Conservation (phyloP, 2,888 invertebrate genomes). For the Protodeltote pygarga region DNA sequence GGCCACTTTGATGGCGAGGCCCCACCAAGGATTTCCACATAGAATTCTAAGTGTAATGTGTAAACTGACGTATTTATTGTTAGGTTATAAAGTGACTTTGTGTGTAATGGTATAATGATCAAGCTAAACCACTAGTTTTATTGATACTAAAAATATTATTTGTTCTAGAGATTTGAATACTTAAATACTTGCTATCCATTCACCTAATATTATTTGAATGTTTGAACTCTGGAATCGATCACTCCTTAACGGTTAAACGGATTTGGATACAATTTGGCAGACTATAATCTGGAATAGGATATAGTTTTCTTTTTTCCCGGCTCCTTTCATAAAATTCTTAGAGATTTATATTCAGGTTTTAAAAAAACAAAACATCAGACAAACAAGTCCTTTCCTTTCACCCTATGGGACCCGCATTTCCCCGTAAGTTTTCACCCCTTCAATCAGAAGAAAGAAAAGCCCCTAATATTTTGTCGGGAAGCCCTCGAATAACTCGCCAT, state of each 20-base stretch:
- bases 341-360: not conserved
- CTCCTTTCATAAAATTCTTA: too few relatives aligned
- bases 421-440: slow-evolving; percentile 27
- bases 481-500: slow-evolving; percentile 56
- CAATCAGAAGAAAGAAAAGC: slow-evolving; percentile 35
- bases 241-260: too few relatives aligned
- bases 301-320: too few relatives aligned
- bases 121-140: slow-evolving; percentile 1
- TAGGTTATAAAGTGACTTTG: slow-evolving; percentile 11
- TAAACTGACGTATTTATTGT: slow-evolving; percentile 29
- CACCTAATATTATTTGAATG: too few relatives aligned
- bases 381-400: not conserved
- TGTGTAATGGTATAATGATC: slow-evolving; percentile 22
- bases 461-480: slow-evolving; percentile 43
- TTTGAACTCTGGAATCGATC: too few relatives aligned
- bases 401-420: slow-evolving; percentile 10
- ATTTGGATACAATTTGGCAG: too few relatives aligned
- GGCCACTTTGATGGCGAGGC: slow-evolving; percentile 40
- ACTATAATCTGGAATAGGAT: too few relatives aligned
- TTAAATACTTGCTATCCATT: too few relatives aligned
- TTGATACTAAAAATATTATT: not conserved
- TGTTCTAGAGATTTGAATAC: not conserved
- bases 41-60: slow-evolving; percentile 36
- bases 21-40: slow-evolving; percentile 35
- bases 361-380: not conserved